phyloP scores from a whole-genome alignment of 2,797 vertebrate species.

The Xerus rutilus region DNA sequence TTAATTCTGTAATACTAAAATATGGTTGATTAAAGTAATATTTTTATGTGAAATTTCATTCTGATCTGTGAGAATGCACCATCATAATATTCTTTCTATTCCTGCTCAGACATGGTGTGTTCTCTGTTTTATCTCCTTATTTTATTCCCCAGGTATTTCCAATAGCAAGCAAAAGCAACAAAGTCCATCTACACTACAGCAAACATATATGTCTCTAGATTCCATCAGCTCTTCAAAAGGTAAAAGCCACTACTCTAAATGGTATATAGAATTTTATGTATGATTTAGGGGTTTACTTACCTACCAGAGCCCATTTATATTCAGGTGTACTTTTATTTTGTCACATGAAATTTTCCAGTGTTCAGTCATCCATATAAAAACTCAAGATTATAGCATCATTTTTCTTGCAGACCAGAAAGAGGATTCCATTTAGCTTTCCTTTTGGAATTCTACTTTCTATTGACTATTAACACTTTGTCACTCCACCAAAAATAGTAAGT shows the following conservation, averaged over 20 bases:
- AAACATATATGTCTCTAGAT: conserved; percentile 9
- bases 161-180: not conserved
- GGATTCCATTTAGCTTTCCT: not conserved
- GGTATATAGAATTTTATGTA: conserved; percentile 18
- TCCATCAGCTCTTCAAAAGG: conserved; percentile 6
- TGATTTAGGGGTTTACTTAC: conserved; percentile 20
- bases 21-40: not conserved
- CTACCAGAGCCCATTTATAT: not conserved
- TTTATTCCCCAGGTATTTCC: conserved; percentile 24
- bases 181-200: not conserved
- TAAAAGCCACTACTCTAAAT: not conserved
- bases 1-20: conserved; percentile 26
- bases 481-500: not conserved
- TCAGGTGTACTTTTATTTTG: conserved; percentile 31
- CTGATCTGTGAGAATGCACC: not conserved
- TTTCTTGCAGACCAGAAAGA: not conserved
- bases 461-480: conserved; percentile 8
- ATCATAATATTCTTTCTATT: conserved; percentile 39
- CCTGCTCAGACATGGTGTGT: not conserved
- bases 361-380: conserved; percentile 24
- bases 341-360: conserved; percentile 19
- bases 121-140: conserved; percentile 1
- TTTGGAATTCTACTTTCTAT: not conserved
- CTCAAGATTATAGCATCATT: not conserved
- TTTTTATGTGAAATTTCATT: not conserved